Evolutionary conservation across 2,797 vertebrate species (phyloP).

Genomic region (Ispidina picta): DNA sequence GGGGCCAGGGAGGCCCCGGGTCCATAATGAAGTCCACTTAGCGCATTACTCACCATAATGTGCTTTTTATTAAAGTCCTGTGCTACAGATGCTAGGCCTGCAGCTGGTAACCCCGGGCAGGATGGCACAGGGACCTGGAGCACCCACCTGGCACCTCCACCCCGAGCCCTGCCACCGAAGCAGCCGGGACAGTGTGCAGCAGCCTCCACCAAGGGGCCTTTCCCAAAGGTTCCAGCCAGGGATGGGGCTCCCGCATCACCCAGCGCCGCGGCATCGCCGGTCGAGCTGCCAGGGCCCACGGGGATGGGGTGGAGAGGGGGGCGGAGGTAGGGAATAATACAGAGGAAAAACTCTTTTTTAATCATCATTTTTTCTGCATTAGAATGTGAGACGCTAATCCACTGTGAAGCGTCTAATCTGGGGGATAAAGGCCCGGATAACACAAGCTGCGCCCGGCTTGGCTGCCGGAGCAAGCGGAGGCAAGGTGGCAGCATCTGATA

Average conservation of each 20-base stretch:
- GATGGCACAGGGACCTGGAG: not conserved
- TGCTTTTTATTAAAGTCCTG: slow-evolving; percentile 56
- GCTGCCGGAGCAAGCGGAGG: slow-evolving; percentile 24
- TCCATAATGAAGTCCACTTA: slow-evolving; percentile 70
- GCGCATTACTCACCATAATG: slow-evolving; percentile 54
- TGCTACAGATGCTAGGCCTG: not conserved
- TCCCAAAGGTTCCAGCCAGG: not conserved
- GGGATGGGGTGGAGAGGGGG: slow-evolving; percentile 17
- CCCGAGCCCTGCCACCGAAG: not conserved
- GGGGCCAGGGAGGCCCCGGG: slow-evolving; percentile 32
- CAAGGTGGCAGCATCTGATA: slow-evolving; percentile 75
- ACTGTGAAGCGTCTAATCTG: slow-evolving; percentile 69
- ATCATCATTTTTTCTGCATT: slow-evolving; percentile 63
- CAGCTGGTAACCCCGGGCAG: not conserved
- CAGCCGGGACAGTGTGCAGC: accelerated
- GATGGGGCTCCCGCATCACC: not conserved
- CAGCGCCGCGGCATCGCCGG: accelerated
- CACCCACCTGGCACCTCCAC: accelerated
- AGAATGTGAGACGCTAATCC: slow-evolving; percentile 71
- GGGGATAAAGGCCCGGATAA: slow-evolving; percentile 71
- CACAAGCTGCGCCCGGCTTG: slow-evolving; percentile 45
- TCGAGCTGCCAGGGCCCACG: not conserved
- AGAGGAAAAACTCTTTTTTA: slow-evolving; percentile 29
- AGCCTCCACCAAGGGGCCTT: not conserved
- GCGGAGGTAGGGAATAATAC: slow-evolving; percentile 42